A percentile compares a stretch with the other conserved stretches of the same genome.
phyloP scores from a whole-genome alignment of 2,797 vertebrate genomes.

The Mormyrus proboscirostris region DNA sequence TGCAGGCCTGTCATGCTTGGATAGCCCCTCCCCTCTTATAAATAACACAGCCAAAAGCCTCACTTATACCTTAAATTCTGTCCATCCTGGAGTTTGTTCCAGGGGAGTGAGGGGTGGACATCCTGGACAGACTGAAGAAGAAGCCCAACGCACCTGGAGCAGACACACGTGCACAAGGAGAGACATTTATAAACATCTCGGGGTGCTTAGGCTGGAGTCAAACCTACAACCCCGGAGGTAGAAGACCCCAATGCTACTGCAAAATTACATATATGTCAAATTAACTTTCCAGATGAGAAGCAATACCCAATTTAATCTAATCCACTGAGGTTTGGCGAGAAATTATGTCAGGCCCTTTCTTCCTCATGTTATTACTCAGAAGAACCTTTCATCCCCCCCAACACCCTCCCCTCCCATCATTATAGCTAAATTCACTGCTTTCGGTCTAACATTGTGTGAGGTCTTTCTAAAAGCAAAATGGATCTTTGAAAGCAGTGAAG shows the following conservation, averaged over 20 bases:
- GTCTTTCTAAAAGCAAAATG: neutral
- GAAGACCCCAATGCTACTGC: neutral
- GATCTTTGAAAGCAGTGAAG: neutral
- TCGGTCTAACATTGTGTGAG: neutral
- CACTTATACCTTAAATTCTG: neutral
- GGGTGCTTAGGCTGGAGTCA: neutral
- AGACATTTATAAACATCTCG: neutral
- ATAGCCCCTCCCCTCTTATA: neutral
- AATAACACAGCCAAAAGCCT: neutral
- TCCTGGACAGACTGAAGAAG: neutral
- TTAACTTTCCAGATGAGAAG: neutral
- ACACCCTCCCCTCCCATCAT: neutral
- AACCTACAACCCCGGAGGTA: neutral
- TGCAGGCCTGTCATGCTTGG: neutral
- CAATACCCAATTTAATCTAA: neutral
- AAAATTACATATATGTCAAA: neutral
- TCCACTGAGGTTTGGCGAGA: neutral
- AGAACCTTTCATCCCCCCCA: neutral
- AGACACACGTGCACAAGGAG: neutral
- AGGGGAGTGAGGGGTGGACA: neutral
- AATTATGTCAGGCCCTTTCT: neutral
- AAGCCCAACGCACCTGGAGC: neutral
- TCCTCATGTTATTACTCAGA: slow-evolving; percentile 11
- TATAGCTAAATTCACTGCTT: neutral
- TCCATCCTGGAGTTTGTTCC: neutral